Percentiles rank a stretch among this genome's conserved stretches.
Evolutionary conservation across 2,888 invertebrate genomes (phyloP).

Genomic region (Drosophila monieri): DNA sequence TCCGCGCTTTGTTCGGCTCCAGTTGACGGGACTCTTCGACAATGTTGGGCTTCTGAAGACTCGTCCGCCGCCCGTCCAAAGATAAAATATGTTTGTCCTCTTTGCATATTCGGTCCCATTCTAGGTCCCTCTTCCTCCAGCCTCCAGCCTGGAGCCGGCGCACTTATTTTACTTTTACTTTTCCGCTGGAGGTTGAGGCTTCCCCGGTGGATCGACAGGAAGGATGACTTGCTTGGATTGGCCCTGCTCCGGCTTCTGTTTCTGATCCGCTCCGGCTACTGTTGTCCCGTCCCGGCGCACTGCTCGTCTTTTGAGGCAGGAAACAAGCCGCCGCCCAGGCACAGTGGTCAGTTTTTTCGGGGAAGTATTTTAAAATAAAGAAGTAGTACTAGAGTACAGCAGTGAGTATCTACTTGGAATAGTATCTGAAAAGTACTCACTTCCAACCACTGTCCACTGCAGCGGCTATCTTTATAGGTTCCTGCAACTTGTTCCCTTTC

Average conservation of each 20-base stretch:
- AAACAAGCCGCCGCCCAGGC: constrained; percentile 27
- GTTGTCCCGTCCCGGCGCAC: constrained; percentile 30
- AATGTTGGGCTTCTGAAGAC: constrained; percentile 51
- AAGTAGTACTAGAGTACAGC: no score
- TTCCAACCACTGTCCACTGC: background rate
- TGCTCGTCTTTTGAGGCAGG: constrained; percentile 34
- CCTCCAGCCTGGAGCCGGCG: constrained; percentile 35
- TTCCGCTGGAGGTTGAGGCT: constrained; percentile 39
- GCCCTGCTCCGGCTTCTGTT: constrained; percentile 21
- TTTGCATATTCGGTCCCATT: constrained; percentile 39
- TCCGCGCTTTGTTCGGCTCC: constrained; percentile 35
- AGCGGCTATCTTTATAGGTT: background rate
- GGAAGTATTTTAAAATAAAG: background rate
- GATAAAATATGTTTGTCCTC: constrained; percentile 74
- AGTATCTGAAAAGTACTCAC: no score
- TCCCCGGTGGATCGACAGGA: constrained; percentile 12
- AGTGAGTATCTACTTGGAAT: no score
- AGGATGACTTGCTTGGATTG: constrained; percentile 11
- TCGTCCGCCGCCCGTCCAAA: constrained; percentile 72
- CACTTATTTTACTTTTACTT: constrained; percentile 74
- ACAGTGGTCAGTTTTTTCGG: constrained; percentile 13
- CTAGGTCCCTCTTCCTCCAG: background rate
- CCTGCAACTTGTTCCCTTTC: constrained; percentile 18
- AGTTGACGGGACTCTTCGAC: constrained; percentile 59
- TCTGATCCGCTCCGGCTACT: constrained; percentile 37